Conservation (phyloP, 2,113 vertebrate species). For the Odontophorus gujanensis region DNA sequence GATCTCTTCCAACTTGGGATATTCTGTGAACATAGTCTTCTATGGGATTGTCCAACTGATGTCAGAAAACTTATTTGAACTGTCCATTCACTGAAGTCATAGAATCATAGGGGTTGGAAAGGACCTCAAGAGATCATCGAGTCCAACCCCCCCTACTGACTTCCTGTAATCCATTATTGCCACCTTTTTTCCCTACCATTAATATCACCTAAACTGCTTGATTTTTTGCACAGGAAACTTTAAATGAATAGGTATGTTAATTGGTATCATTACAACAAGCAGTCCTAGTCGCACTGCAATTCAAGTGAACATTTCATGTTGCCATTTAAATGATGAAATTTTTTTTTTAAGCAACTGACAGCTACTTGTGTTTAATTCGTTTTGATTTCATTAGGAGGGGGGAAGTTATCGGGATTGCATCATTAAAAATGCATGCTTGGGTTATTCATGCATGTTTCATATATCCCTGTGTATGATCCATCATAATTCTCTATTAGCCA, state of each 20-base stretch:
- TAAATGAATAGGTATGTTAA: conserved; percentile 77
- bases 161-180: background rate
- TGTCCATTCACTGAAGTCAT: background rate
- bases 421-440: conserved; percentile 60
- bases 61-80: background rate
- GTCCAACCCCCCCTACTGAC: background rate
- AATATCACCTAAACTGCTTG: conserved; percentile 54
- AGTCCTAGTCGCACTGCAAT: conserved; percentile 68
- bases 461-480: conserved; percentile 57
- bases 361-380: conserved; percentile 65
- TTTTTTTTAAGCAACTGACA: conserved; percentile 26
- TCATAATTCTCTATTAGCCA: conserved; percentile 62
- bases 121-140: no score
- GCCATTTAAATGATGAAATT: conserved; percentile 56
- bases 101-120: no score
- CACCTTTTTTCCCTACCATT: background rate
- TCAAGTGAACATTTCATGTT: conserved; percentile 47
- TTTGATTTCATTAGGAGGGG: conserved; percentile 67
- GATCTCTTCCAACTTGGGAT: no score
- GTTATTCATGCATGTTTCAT: conserved; percentile 65
- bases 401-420: conserved; percentile 42
- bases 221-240: conserved; percentile 72
- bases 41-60: background rate
- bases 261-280: conserved; percentile 75
- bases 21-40: background rate